A percentile compares a stretch with the other conserved stretches of the same genome.
Conservation (phyloP, 1,140 invertebrate genomes). For the Cydia pomonella region DNA sequence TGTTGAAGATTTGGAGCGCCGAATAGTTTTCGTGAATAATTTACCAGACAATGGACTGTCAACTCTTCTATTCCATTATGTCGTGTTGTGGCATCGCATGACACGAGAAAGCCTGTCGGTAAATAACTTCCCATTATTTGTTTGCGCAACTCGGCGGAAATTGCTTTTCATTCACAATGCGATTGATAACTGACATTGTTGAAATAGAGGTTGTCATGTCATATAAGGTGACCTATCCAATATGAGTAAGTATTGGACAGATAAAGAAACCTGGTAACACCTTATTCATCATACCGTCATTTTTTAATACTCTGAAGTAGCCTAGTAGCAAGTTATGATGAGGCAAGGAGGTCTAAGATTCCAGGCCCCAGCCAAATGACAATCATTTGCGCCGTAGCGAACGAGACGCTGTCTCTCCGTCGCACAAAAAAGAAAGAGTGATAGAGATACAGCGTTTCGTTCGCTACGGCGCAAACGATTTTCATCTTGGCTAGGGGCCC, state of each 20-base stretch:
- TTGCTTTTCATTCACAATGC: slow-evolving; percentile 18
- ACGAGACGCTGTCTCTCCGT: no score
- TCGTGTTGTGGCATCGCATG: slow-evolving; percentile 43
- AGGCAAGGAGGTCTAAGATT: no score
- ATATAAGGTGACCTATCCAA: neutral
- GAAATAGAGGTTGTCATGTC: neutral
- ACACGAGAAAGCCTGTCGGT: slow-evolving; percentile 50
- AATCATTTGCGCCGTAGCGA: no score
- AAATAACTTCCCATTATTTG: slow-evolving; percentile 48
- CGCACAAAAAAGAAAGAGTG: no score
- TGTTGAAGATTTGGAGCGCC: slow-evolving; percentile 63
- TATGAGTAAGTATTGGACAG: neutral
- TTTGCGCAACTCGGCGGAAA: slow-evolving; percentile 42
- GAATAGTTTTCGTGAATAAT: slow-evolving; percentile 75
- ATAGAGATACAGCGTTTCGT: no score
- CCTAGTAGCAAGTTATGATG: no score
- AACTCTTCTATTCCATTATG: slow-evolving; percentile 64
- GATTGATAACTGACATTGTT: slow-evolving; percentile 6
- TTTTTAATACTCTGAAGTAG: no score
- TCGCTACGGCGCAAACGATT: no score
- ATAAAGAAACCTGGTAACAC: slow-evolving; percentile 3
- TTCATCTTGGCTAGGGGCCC: no score
- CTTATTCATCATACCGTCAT: no score
- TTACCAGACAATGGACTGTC: slow-evolving; percentile 70
- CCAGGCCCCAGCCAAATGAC: no score